A percentile compares a stretch with the other conserved stretches of the same genome.
Conservation (phyloP, 2,888 invertebrate genomes). For the Homarus gammarus region DNA sequence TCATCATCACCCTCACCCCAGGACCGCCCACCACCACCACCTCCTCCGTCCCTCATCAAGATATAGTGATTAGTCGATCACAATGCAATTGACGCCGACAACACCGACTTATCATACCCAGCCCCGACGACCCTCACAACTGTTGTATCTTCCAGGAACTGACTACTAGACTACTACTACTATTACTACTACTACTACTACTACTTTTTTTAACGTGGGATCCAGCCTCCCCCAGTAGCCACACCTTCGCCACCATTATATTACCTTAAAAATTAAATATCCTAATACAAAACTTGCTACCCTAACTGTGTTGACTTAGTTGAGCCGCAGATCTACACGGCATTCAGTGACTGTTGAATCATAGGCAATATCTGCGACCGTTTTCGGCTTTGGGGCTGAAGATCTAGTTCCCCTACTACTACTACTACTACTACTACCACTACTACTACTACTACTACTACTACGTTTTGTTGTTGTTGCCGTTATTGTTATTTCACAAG, state of each 20-base stretch:
- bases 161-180: too few species aligned
- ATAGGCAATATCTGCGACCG: too few species aligned
- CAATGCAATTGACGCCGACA: neutral
- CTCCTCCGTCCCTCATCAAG: slow-evolving; percentile 14
- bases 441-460: neutral
- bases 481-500: too few species aligned
- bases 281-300: too few species aligned
- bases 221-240: too few species aligned
- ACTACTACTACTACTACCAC: neutral
- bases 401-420: neutral
- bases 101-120: neutral
- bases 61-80: slow-evolving; percentile 11
- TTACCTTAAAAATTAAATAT: too few species aligned
- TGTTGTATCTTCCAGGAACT: neutral
- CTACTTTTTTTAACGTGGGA: too few species aligned
- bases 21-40: neutral
- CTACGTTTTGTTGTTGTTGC: neutral
- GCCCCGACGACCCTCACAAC: neutral
- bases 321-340: too few species aligned
- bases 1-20: slow-evolving; percentile 22
- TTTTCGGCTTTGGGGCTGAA: too few species aligned
- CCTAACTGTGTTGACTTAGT: too few species aligned
- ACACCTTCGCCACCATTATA: too few species aligned
- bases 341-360: too few species aligned
- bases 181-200: neutral